Evolutionary conservation across 2,797 vertebrate genomes (phyloP).

Genomic region (Notamacropus eugenii): DNA sequence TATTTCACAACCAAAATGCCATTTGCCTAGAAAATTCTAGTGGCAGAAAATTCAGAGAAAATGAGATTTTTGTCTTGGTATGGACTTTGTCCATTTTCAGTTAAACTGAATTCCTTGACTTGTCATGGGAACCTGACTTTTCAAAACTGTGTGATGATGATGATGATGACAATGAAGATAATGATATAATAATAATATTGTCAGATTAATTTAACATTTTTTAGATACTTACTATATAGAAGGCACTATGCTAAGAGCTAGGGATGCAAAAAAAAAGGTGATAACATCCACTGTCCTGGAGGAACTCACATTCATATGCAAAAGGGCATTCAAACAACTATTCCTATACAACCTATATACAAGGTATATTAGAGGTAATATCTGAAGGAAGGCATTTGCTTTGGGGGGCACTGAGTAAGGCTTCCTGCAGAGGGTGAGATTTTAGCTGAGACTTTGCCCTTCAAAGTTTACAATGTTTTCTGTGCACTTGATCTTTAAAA

Average conservation of each 20-base stretch:
- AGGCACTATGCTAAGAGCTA: not conserved
- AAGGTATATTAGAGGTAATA: not conserved
- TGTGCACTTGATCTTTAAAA: not conserved
- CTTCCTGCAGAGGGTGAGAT: not conserved
- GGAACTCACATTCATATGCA: not conserved
- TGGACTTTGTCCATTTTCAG: not conserved
- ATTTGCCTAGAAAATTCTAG: slow-evolving; percentile 10
- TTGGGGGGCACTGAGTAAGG: not conserved
- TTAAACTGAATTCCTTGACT: not conserved
- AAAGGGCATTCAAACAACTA: not conserved
- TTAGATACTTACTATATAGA: not conserved
- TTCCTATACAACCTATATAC: not conserved
- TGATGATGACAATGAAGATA: not conserved
- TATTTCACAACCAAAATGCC: not conserved
- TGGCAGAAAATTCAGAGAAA: slow-evolving; percentile 11
- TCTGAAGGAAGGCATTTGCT: not conserved
- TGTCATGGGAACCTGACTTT: not conserved
- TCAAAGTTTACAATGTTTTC: not conserved
- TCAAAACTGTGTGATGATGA: not conserved
- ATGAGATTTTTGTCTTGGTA: slow-evolving; percentile 12
- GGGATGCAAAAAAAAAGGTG: not conserved
- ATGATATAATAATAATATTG: not conserved
- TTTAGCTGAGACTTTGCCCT: not conserved
- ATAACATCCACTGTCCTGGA: not conserved
- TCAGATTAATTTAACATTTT: not conserved